Evolutionary conservation across 2,113 vertebrate genomes (phyloP).

Genomic region (Psophia crepitans): DNA sequence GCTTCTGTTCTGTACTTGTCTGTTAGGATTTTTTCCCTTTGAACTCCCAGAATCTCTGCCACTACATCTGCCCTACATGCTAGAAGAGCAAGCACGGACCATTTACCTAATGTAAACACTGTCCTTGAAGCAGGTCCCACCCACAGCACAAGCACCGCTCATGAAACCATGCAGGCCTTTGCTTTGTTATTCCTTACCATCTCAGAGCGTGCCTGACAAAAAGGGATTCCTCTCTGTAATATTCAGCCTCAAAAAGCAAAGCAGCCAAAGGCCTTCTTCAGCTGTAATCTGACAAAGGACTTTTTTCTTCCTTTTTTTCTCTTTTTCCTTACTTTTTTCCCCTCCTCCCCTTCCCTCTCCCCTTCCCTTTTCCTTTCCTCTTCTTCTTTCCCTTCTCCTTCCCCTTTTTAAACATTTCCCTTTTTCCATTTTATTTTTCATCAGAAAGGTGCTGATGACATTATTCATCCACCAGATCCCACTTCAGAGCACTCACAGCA

Average conservation of each 20-base stretch:
- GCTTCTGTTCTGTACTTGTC: not conserved
- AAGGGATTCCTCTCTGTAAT: not conserved
- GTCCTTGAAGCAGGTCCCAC: not conserved
- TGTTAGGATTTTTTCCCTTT: not conserved
- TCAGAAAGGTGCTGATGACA: not conserved
- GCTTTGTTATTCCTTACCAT: not conserved
- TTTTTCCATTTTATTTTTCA: not conserved
- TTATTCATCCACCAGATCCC: not conserved
- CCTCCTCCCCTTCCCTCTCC: no score
- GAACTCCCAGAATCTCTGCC: not conserved
- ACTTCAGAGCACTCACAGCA: not conserved
- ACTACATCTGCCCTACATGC: not conserved
- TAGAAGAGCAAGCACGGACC: not conserved
- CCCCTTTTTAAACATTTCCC: not conserved
- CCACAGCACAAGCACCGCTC: not conserved
- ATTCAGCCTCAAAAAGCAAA: not conserved
- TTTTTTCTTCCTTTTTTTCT: not conserved
- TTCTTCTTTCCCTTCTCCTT: no score
- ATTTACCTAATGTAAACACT: not conserved
- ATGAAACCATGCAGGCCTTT: not conserved
- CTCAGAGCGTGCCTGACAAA: not conserved
- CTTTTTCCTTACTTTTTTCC: not conserved
- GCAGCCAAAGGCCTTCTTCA: not conserved
- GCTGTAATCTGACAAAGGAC: not conserved
- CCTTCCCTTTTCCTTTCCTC: no score